Evolutionary conservation across 2,888 invertebrate genomes (phyloP).

Genomic region (Xylophagus ater): DNA sequence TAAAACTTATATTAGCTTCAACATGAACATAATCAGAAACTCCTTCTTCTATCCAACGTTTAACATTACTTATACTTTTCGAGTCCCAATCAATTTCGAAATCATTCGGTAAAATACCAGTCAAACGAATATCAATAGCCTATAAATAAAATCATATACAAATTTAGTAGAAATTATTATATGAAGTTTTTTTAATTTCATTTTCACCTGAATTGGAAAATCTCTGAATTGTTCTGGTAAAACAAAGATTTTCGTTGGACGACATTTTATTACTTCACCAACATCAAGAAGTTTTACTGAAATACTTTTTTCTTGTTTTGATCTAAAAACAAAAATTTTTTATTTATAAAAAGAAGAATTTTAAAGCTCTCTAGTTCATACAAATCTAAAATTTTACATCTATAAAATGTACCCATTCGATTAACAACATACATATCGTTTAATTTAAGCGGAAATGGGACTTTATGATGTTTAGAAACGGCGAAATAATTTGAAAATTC

Average conservation of each 20-base stretch:
- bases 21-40: conserved; percentile 26
- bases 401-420: conserved; percentile 41
- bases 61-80: conserved; percentile 34
- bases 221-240: conserved; percentile 43
- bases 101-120: conserved; percentile 44
- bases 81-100: conserved; percentile 45
- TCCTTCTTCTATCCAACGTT: conserved; percentile 32
- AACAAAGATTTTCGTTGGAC: conserved; percentile 39
- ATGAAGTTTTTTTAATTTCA: not conserved
- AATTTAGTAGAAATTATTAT: not conserved
- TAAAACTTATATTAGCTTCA: conserved; percentile 26
- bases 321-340: no score
- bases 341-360: no score
- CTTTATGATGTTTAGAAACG: conserved; percentile 20
- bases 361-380: no score
- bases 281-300: conserved; percentile 49
- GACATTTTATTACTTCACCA: conserved; percentile 40
- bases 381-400: conserved; percentile 48
- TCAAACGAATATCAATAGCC: conserved; percentile 43
- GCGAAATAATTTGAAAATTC: conserved; percentile 25
- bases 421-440: conserved; percentile 49
- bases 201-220: conserved; percentile 38
- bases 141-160: conserved; percentile 8
- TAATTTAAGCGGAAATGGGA: conserved; percentile 35
- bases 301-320: conserved; percentile 19